Conservation (phyloP, 2,113 vertebrate genomes). For the Sus scrofa region DNA sequence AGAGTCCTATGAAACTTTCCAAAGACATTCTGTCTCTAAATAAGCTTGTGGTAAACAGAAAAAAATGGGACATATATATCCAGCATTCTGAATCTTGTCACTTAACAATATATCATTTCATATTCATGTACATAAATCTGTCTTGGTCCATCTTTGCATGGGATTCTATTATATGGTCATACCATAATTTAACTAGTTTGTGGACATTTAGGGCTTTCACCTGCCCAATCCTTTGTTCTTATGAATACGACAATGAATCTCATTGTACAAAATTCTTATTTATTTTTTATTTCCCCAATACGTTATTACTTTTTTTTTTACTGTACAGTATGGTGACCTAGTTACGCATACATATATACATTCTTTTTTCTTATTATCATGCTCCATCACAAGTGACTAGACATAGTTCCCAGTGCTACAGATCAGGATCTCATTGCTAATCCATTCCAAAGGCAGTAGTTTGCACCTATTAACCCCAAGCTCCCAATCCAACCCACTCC, state of each 20-base stretch:
- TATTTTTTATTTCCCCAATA: too few species aligned
- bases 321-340: too few species aligned
- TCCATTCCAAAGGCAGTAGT: too few species aligned
- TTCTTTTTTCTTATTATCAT: too few species aligned
- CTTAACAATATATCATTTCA: neutral
- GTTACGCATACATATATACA: too few species aligned
- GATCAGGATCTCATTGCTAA: too few species aligned
- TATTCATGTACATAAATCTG: neutral
- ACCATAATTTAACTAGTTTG: neutral
- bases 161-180: neutral
- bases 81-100: neutral
- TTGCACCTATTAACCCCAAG: too few species aligned
- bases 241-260: neutral
- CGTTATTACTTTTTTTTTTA: too few species aligned
- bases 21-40: neutral
- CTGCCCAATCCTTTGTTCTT: neutral
- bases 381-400: too few species aligned
- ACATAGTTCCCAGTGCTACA: too few species aligned
- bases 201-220: neutral
- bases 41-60: neutral
- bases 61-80: neutral
- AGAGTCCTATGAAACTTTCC: neutral
- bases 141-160: neutral
- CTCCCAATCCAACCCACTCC: too few species aligned
- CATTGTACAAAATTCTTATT: neutral